These are phyloP conservation scores for Myripristis murdjan DNA, from an alignment of 2,797 vertebrate genomes.

Conservation along the genomic window DNA sequence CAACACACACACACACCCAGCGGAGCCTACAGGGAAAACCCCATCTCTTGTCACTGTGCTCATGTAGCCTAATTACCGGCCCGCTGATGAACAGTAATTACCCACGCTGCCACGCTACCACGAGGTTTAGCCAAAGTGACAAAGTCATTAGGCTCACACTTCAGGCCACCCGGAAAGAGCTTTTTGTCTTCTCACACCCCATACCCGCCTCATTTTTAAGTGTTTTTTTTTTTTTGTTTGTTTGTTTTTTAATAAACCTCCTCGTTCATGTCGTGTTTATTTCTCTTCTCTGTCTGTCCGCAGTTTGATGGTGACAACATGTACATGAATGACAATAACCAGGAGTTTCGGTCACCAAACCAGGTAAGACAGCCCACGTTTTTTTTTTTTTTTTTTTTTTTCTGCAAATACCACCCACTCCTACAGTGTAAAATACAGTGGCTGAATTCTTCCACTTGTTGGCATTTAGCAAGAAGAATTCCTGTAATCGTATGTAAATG, in stretches of 20 bases:
- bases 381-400: too few relatives aligned
- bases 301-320: slow-evolving; percentile 99
- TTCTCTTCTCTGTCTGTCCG: slow-evolving; percentile 68
- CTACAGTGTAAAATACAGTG: slow-evolving; percentile 24
- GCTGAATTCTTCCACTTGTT: slow-evolving; percentile 21
- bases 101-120: slow-evolving; percentile 80
- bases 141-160: slow-evolving; percentile 85
- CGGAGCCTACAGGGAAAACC: slow-evolving; percentile 79
- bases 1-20: slow-evolving; percentile 51
- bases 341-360: slow-evolving; percentile 96
- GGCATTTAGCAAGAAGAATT: too few relatives aligned
- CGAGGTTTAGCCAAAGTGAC: slow-evolving; percentile 85
- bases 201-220: slow-evolving; percentile 17
- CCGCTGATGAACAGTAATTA: slow-evolving; percentile 88
- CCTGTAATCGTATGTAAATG: too few relatives aligned
- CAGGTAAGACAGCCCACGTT: slow-evolving; percentile 88
- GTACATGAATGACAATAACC: slow-evolving; percentile 99
- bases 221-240: too few relatives aligned
- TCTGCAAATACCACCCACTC: slow-evolving; percentile 11
- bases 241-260: too few relatives aligned
- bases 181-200: slow-evolving; percentile 54
- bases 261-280: slow-evolving; percentile 53
- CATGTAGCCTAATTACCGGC: slow-evolving; percentile 86
- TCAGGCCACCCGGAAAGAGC: slow-evolving; percentile 77
- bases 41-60: slow-evolving; percentile 79